Evolutionary conservation across 2,888 invertebrate genomes (phyloP), one percentile per base, ranked within the genome.

Genomic region (Coelinius sp.): DNA sequence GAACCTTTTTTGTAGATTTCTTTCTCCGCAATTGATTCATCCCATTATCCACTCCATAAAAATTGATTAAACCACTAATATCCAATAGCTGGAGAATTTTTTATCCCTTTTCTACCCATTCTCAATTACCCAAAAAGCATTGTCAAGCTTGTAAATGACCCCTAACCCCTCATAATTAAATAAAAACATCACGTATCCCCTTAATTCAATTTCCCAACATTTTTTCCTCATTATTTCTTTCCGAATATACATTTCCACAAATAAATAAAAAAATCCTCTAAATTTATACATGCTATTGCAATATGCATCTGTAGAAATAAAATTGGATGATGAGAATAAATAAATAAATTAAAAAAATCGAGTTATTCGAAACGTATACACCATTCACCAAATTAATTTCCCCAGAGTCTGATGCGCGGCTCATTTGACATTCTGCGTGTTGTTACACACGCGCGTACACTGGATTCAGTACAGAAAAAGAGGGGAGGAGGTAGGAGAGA

Each of bases 391-490:
- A 72, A 72, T 72, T 68, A 72, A 72, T 72, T 72, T 72, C 68
- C 53, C 56, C 63, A 44, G 46, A 41, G 68, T 53, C 46, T 20
- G 46, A 41, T 24, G 38, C 25, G 66, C 38, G 24, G 22, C 67
- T 72, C 68, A 71, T 72, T 72, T 72, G 72, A 72, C 68, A 72
- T 72, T 72, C 72, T 53, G 53, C 63, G 31, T 72, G 41, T 24
- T 41, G 63, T 41, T 63, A 24, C 41, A 63, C 41, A 62, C 41
- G 41, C 27, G 20, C 24, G 41, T 38, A 25, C 41, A 41, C 41
- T 8, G 12, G 12, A 41, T 63, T 63, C 22, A 24, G 20, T 22
- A 20, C 12, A 20, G 41, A 63, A 41, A n/a, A 46, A 14, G 46
- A n/a, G 27, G 14, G 24, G 56, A 27, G 14, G 27, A 25, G n/a